Evolutionary conservation across 2,888 invertebrate species (phyloP).

Genomic region (Noctua comes): DNA sequence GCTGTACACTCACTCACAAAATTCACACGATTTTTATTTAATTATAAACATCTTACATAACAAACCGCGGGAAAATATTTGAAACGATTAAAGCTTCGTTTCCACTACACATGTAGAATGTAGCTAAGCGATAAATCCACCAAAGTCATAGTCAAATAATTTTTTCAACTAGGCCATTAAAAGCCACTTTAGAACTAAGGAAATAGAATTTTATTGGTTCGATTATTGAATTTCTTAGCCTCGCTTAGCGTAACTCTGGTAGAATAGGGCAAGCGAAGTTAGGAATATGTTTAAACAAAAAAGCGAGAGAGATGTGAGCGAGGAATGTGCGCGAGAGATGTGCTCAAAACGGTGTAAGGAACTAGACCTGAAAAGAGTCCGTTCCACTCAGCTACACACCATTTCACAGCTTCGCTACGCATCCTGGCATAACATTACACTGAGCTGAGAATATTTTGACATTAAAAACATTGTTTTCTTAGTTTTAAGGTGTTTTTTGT

Average conservation of each 20-base stretch:
- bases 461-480: not conserved
- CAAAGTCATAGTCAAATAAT: not conserved
- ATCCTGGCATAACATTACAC: not conserved
- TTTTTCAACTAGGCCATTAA: not conserved
- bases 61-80: constrained; percentile 61
- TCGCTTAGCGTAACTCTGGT: not conserved
- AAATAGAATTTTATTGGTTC: not conserved
- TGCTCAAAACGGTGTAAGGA: not conserved
- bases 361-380: not conserved
- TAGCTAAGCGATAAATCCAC: not conserved
- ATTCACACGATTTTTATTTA: constrained; percentile 61
- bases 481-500: not conserved
- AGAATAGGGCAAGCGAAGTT: not conserved
- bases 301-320: not conserved
- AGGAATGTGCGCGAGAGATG: not conserved
- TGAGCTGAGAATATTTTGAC: not conserved
- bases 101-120: not conserved
- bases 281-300: no score
- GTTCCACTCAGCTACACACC: no score
- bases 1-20: constrained; percentile 36
- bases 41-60: constrained; percentile 49
- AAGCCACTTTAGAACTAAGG: not conserved
- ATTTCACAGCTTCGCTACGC: no score
- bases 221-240: not conserved
- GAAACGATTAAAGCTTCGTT: constrained; percentile 21